Base-by-base conservation (phyloP, 2,113 vertebrate species). In the Chionodraco myersi region DNA sequence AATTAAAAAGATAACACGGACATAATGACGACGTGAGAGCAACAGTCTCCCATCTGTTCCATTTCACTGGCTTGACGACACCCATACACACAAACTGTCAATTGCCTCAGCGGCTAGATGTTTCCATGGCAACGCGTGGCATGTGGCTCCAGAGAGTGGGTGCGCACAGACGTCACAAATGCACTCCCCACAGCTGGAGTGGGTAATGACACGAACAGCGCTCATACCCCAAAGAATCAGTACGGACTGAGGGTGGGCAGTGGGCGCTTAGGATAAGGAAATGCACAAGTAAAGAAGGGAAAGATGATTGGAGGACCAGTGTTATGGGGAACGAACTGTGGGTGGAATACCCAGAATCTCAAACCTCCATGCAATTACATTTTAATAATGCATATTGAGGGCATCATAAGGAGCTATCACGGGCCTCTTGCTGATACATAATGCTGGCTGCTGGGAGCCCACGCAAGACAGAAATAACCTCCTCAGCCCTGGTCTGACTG, bases 381-480 rank as follows among this genome's bases (percentile, higher is more conserved):
- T 92, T 91, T 91, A 92, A 92, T 92, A 92, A 92, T 92, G 84
- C 86, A 91, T 90, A 81, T 72, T 61, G 75, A 87, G 87, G 75
- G 66, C 73, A 87, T 86, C 83, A 83, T 84, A 84, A 87, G 82
- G 83, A 80, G 85, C 88, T 71, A 86, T 88, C 69, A 77, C 41
- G n/a, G 73, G 73, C 81, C 80, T 74, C 71, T 83, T 89, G 66
- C 77, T 83, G 86, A 86, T 83, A 86, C 88, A 90, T 87, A 88
- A 86, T 67, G 82, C 89, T 85, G 80, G 73, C 79, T 90, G 83
- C 83, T 74, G 74, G 81, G 83, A 83, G 83, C 92, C 90, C 89
- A 89, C 90, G 88, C 89, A 88, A 72, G 83, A 89, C 84, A 89
- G 84, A 92, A 93, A 94, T 93, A 89, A 89, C 88, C 70, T 89